Evolutionary conservation across 2,113 vertebrate species (phyloP), one percentile per base, ranked within the genome.

Genomic region (Trematomus loennbergii): DNA sequence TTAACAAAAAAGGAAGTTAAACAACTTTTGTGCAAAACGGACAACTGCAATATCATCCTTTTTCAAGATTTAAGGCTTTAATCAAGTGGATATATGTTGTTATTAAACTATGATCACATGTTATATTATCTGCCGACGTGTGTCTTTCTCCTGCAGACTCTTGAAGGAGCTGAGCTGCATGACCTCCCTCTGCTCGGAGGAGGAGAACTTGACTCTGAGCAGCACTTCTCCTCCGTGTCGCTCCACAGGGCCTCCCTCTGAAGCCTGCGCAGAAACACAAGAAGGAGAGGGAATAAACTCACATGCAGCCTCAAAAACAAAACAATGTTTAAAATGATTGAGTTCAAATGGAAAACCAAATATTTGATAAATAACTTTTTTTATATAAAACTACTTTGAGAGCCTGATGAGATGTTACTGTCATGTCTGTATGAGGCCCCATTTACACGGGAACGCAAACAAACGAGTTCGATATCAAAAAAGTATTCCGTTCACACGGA

Each of bases 181-280:
- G 46, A 55, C 45, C 77, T 70, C 92, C 93, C 94, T 93, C 72
- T 82, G 81, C 58, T 60, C 69, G 59, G 52, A 22, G 85, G 72
- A 29, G 0, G 64, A 90, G 43, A 95, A 79, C 58, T 92, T 94
- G 66, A 88, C 88, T 85, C 92, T 89, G 13, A 96, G 4, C 0
- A 87, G 59, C 12, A 95, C 91, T 25, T 96, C 94, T 1, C 90
- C 61, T 0, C 88, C 60, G 53, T 87, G 86, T 10, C 84, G 85
- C 13, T 83, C 81, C 46, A 54, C 43, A 69, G 87, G 0, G 9
- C 76, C 50, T 0, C 89, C 91, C 17, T 89, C 89, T 18, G 72
- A 79, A 75, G 33, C 33, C 43, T 88, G 85, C 40, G 60, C 16
- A 85, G 3, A 64, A 17, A 43, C 1, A n/a, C 2, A 54, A 6